A percentile compares a stretch with the other conserved stretches of the same genome.
Evolutionary conservation across 92 coral and sea anemone species (phyloP).

Genomic region (Zoanthus sociatus): DNA sequence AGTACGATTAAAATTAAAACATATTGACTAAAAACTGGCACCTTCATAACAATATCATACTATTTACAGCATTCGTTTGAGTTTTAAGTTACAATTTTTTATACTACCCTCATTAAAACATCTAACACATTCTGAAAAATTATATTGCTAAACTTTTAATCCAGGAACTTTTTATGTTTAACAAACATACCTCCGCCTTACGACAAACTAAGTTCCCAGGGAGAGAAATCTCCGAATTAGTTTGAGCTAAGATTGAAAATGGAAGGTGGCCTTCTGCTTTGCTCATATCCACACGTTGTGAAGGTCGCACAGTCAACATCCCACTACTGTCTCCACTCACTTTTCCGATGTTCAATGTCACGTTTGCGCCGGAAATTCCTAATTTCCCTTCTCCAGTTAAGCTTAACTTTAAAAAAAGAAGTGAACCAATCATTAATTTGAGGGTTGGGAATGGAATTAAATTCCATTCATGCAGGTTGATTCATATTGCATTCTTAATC

Average conservation of each 20-base stretch:
- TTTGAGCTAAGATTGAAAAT: slow-evolving; percentile 65
- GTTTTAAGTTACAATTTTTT: too few species aligned
- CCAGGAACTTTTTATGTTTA: neutral
- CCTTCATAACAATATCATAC: too few species aligned
- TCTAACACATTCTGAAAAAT: too few species aligned
- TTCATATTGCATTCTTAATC: too few species aligned
- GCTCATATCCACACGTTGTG: slow-evolving; percentile 63
- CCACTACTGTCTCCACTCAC: slow-evolving; percentile 73
- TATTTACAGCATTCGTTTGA: too few species aligned
- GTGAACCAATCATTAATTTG: too few species aligned
- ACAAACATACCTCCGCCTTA: slow-evolving; percentile 48
- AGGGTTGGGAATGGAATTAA: neutral
- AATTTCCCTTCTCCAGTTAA: slow-evolving; percentile 63
- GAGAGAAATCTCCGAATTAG: slow-evolving; percentile 49
- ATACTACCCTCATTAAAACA: too few species aligned
- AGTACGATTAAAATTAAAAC: too few species aligned
- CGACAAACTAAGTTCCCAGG: slow-evolving; percentile 68
- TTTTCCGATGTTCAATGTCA: slow-evolving; percentile 55
- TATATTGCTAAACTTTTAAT: too few species aligned
- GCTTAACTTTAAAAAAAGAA: slow-evolving; percentile 38
- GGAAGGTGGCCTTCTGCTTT: slow-evolving; percentile 63
- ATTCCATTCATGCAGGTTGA: neutral
- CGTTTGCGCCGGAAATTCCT: slow-evolving; percentile 58
- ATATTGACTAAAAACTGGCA: too few species aligned
- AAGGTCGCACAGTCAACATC: slow-evolving; percentile 58